Evolutionary conservation across 2,888 invertebrate species (phyloP).

Genomic region (Cantharis lateralis): DNA sequence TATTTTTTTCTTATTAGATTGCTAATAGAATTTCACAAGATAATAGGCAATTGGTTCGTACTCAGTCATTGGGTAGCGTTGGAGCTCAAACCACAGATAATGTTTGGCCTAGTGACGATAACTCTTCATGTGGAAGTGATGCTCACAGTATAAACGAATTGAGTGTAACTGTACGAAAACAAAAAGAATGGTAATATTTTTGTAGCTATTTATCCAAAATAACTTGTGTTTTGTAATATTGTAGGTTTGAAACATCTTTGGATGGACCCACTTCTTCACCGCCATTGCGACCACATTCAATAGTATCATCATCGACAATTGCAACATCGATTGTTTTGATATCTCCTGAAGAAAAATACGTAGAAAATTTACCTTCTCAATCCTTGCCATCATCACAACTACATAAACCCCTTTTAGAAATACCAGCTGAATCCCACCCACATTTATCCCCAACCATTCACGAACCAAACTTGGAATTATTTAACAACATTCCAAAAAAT

Average conservation of each 20-base stretch:
- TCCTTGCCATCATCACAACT: slow-evolving; percentile 38
- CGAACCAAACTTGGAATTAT: slow-evolving; percentile 50
- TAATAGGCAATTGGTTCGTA: slow-evolving; percentile 57
- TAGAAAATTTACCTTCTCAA: slow-evolving; percentile 26
- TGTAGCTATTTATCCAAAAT: background rate
- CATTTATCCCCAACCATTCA: slow-evolving; percentile 44
- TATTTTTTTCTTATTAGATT: background rate
- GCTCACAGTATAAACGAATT: slow-evolving; percentile 48
- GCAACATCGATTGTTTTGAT: slow-evolving; percentile 38
- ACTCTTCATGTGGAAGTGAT: slow-evolving; percentile 55
- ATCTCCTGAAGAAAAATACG: slow-evolving; percentile 36
- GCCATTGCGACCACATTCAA: slow-evolving; percentile 42
- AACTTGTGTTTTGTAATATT: slow-evolving; percentile 7
- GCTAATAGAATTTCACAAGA: slow-evolving; percentile 46
- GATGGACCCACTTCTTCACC: slow-evolving; percentile 47
- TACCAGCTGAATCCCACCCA: slow-evolving; percentile 55
- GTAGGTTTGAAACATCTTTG: slow-evolving; percentile 51
- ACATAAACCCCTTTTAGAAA: slow-evolving; percentile 50
- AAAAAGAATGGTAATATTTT: slow-evolving; percentile 52
- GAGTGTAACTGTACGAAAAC: slow-evolving; percentile 45
- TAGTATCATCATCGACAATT: slow-evolving; percentile 39
- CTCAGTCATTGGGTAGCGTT: slow-evolving; percentile 65
- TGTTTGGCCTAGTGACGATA: slow-evolving; percentile 54
- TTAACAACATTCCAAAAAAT: slow-evolving; percentile 76
- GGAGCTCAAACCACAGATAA: slow-evolving; percentile 55